Percentiles rank a stretch among this genome's conserved stretches.
Evolutionary conservation across 2,797 vertebrate genomes (phyloP).

Genomic region (Ctenopoma kingsleyae): DNA sequence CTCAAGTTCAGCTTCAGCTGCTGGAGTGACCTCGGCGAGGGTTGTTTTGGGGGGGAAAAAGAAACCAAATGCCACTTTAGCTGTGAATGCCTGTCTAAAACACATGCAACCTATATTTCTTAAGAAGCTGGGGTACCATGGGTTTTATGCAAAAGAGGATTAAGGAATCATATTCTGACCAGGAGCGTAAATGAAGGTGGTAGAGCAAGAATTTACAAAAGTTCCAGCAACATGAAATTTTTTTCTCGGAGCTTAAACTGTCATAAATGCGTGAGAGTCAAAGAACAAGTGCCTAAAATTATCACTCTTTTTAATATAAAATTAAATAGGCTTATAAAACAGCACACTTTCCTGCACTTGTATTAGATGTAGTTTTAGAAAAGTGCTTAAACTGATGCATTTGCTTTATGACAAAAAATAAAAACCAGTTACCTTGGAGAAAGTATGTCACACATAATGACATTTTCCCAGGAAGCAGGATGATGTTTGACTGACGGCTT

Average conservation of each 20-base stretch:
- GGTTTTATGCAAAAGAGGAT: slow-evolving; percentile 66
- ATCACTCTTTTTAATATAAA: slow-evolving; percentile 5
- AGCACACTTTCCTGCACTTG: slow-evolving; percentile 1
- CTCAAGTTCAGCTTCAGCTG: slow-evolving; percentile 45
- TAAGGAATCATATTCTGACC: slow-evolving; percentile 54
- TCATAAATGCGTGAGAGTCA: slow-evolving; percentile 2
- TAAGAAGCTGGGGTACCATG: slow-evolving; percentile 45
- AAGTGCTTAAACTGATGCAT: slow-evolving; percentile 24
- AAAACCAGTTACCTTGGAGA: slow-evolving; percentile 4
- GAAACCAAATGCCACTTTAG: slow-evolving; percentile 14
- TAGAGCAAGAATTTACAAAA: slow-evolving; percentile 31
- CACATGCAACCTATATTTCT: slow-evolving; percentile 38
- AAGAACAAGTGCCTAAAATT: slow-evolving; percentile 11
- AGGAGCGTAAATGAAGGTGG: slow-evolving; percentile 24
- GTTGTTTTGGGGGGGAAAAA: slow-evolving; percentile 23
- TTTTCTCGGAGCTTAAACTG: slow-evolving; percentile 10
- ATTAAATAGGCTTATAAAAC: slow-evolving; percentile 9
- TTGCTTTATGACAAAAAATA: slow-evolving; percentile 23
- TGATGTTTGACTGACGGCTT: slow-evolving; percentile 55
- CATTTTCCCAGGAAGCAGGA: background rate
- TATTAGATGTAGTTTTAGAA: slow-evolving; percentile 34
- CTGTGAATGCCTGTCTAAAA: slow-evolving; percentile 49
- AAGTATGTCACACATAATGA: slow-evolving; percentile 2
- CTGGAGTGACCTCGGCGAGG: slow-evolving; percentile 57
- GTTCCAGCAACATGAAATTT: slow-evolving; percentile 6